phyloP scores from a whole-genome alignment of 2,113 vertebrate species.

The Hystrix cristata region DNA sequence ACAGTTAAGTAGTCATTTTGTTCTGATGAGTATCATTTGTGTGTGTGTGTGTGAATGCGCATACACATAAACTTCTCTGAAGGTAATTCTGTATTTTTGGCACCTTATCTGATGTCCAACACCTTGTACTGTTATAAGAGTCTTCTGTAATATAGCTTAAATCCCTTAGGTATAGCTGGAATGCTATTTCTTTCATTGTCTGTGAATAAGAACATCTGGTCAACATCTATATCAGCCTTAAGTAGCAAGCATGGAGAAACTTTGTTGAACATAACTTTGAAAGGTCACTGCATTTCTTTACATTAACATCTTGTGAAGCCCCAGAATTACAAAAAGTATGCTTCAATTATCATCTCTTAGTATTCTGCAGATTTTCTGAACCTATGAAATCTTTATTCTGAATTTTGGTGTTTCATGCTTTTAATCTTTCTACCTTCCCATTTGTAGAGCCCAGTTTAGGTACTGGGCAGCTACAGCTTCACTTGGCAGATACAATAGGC shows the following conservation, averaged over 20 bases:
- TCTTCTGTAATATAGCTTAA: constrained; percentile 41
- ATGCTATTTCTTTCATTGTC: constrained; percentile 40
- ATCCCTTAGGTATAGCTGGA: neutral
- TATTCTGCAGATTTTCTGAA: neutral
- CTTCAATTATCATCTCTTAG: constrained; percentile 5
- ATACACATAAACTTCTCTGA: neutral
- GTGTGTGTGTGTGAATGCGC: neutral
- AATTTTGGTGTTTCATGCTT: neutral
- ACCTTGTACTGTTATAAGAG: constrained; percentile 36
- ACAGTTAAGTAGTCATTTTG: neutral
- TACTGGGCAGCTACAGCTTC: neutral
- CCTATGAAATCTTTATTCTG: neutral
- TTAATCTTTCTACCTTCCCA: neutral
- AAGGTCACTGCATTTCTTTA: constrained; percentile 4
- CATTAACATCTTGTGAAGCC: neutral
- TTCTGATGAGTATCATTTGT: neutral
- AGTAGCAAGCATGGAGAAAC: neutral
- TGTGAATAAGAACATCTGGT: constrained; percentile 47
- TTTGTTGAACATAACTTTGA: constrained; percentile 38
- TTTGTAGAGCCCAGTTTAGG: neutral
- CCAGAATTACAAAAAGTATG: constrained; percentile 20
- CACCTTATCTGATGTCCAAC: neutral
- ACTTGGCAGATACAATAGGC: neutral
- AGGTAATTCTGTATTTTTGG: constrained; percentile 16
- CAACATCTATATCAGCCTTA: neutral